Evolutionary conservation across 2,797 vertebrate species (phyloP).

Genomic region (Tolypeutes matacus): DNA sequence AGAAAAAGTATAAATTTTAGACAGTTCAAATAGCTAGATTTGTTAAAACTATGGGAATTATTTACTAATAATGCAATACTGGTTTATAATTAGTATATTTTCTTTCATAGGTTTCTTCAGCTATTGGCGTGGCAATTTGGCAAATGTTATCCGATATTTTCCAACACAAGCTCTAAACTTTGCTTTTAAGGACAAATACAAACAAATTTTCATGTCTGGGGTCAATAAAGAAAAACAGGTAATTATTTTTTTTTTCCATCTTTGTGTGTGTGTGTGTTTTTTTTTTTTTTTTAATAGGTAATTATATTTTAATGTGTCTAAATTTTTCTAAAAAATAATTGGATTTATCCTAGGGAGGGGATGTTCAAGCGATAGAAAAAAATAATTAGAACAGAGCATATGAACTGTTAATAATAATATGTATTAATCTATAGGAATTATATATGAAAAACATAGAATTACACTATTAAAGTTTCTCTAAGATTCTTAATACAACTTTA

Average conservation of each 20-base stretch:
- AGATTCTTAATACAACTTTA: constrained; percentile 27
- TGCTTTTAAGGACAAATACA: constrained; percentile 86
- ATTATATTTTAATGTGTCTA: constrained; percentile 63
- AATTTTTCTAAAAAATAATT: constrained; percentile 55
- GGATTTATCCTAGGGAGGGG: constrained; percentile 40
- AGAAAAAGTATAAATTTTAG: constrained; percentile 1
- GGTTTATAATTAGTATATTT: constrained; percentile 55
- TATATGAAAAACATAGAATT: constrained; percentile 7
- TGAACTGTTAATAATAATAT: constrained; percentile 33
- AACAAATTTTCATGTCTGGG: constrained; percentile 82
- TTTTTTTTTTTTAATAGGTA: constrained; percentile 74
- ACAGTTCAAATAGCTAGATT: not conserved
- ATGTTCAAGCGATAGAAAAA: not conserved
- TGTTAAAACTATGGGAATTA: constrained; percentile 31
- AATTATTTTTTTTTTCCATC: constrained; percentile 53
- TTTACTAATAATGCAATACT: not conserved
- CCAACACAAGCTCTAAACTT: constrained; percentile 86
- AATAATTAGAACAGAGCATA: not conserved
- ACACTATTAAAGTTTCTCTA: constrained; percentile 20
- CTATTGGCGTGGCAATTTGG: constrained; percentile 83
- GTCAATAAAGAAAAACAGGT: constrained; percentile 85
- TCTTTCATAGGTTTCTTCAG: constrained; percentile 80
- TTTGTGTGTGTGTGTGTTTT: too few species aligned
- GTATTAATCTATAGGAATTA: constrained; percentile 13
- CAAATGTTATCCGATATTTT: constrained; percentile 83